Evolutionary conservation across 1,140 invertebrate species (phyloP), one percentile per base, ranked within the genome.

Genomic region (Cydia strobilella): DNA sequence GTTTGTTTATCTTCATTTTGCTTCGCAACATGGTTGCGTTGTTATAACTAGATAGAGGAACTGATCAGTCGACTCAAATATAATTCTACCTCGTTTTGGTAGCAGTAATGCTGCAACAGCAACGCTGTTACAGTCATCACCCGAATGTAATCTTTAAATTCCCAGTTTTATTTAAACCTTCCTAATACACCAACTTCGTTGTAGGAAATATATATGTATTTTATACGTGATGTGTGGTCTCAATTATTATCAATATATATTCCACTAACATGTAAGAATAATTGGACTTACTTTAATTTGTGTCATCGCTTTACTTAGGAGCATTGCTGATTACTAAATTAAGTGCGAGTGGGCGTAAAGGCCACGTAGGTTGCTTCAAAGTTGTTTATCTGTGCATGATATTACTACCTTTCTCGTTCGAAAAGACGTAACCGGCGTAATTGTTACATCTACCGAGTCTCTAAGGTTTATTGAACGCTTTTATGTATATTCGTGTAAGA

Each of bases 341-440:
- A 69, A 69, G 31, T 10, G 65, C 3, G 9, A 35, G 65, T 69
- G 65, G 65, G 65, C 31, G 65, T 69, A 69, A 69, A 69, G 65
- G 65, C 65, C 35, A 69, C 65, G 65, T 39, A 69, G 65, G 65
- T 35, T 69, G 65, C 65, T 69, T 69, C 65, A 18, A 66, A 35
- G 27, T 69, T 69, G 65, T 69, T 69, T 69, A 69, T 35, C 13
- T 69, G 31, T 69, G 31, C 65, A 69, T 69, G 31, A 69, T 18
- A 69, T 69, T 69, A 69, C 65, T 69, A 12, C 63, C n/a, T 31
- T 69, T n/a, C 31, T 31, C 15, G 2, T 18, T n/a, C 6, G 1
- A 69, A 69, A 69, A 35, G 65, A 69, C 65, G n/a, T 35, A 69
- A 18, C 27, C 27, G 65, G 5, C 54, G n/a, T 59, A n/a, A 51